Evolutionary conservation across 1,140 invertebrate species (phyloP).

Genomic region (Drosophila melanogaster): Release_6_plus_ISO1_MT NT_037436.4:11559501-11560000

Average conservation of each 20-base stretch:
- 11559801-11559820: constrained; percentile 26
- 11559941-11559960: constrained; percentile 41
- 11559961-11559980: neutral
- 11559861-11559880: constrained; percentile 28
- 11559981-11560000: constrained; percentile 25
- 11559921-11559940: constrained; percentile 12
- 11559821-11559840: constrained; percentile 39
- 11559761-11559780: constrained; percentile 64
- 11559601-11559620: constrained; percentile 41
- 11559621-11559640: constrained; percentile 1
- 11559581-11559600: constrained; percentile 38
- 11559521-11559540: constrained; percentile 48
- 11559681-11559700: constrained; percentile 31
- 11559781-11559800: constrained; percentile 54
- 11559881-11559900: neutral
- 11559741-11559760: constrained; percentile 39
- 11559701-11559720: constrained; percentile 55
- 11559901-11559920: constrained; percentile 12
- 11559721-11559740: constrained; percentile 16
- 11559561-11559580: constrained; percentile 52
- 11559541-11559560: constrained; percentile 56
- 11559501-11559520: constrained; percentile 19
- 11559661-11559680: constrained; percentile 6
- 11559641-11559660: constrained; percentile 4
- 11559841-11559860: constrained; percentile 53